These are phyloP conservation scores for Xestia ashworthii DNA, from an alignment of 2,888 invertebrate genomes.

Conservation along the genomic window DNA sequence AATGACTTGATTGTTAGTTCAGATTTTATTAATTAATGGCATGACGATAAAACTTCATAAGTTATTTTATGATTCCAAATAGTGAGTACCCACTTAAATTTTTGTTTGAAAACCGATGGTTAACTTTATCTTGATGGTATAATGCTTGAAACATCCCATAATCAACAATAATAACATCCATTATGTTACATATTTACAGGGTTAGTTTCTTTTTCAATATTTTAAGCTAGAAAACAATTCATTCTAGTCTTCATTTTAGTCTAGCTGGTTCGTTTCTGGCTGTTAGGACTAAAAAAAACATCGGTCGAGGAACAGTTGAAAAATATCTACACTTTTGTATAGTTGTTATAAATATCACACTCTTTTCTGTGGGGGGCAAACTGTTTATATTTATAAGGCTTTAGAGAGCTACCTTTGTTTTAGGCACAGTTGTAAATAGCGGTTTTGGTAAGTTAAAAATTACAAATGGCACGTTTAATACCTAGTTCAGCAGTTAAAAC, in stretches of 20 bases:
- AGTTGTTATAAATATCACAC: neutral
- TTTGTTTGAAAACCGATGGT: too few relatives aligned
- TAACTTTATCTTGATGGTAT: neutral
- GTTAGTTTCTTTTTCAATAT: neutral
- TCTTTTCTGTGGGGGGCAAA: too few relatives aligned
- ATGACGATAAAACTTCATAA: neutral
- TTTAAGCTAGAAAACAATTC: neutral
- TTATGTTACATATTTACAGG: too few relatives aligned
- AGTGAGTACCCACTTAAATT: too few relatives aligned
- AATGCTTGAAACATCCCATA: too few relatives aligned
- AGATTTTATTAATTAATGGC: constrained; percentile 23
- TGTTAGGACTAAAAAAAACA: neutral
- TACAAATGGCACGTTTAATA: too few relatives aligned
- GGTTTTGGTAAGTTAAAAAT: too few relatives aligned
- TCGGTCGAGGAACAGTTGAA: too few relatives aligned
- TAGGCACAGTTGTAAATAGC: too few relatives aligned
- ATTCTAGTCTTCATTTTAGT: neutral
- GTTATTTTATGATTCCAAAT: neutral
- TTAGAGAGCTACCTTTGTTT: neutral
- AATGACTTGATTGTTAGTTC: constrained; percentile 40
- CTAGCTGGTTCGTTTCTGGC: neutral
- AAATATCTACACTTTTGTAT: neutral
- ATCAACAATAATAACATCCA: too few relatives aligned
- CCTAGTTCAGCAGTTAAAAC: too few relatives aligned
- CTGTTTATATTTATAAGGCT: neutral